phyloP scores from a whole-genome alignment of 1,140 invertebrate species.

The Pogonomyrmex californicus region DNA sequence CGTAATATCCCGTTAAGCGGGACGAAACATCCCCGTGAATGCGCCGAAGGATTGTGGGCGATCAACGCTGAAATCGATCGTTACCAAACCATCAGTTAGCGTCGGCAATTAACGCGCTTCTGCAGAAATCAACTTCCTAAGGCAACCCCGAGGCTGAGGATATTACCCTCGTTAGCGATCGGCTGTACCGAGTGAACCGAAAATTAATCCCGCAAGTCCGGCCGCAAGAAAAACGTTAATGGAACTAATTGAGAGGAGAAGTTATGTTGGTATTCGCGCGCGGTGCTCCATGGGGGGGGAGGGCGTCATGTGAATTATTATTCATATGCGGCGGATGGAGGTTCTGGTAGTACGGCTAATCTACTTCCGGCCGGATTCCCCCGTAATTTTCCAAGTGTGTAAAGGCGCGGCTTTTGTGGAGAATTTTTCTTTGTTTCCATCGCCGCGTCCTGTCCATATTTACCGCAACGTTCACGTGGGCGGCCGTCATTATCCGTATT shows the following conservation, averaged over 20 bases:
- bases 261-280: not conserved
- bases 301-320: constrained; percentile 10
- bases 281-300: not conserved
- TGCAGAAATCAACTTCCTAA: constrained; percentile 10
- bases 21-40: not conserved
- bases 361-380: not conserved
- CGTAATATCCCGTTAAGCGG: not conserved
- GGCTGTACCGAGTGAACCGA: not conserved
- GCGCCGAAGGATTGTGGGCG: not conserved
- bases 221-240: not conserved
- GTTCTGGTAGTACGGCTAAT: not conserved
- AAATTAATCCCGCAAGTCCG: not conserved
- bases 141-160: not conserved
- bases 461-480: constrained; percentile 45
- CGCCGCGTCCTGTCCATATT: constrained; percentile 34
- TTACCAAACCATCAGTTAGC: not conserved
- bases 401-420: constrained; percentile 26
- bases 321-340: not conserved
- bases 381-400: constrained; percentile 28
- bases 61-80: constrained; percentile 23
- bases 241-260: not conserved
- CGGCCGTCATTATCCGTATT: constrained; percentile 52
- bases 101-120: not conserved
- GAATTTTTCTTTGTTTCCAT: constrained; percentile 49
- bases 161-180: constrained; percentile 13